Evolutionary conservation across 2,888 invertebrate genomes (phyloP).

Genomic region (Eilema caniola): DNA sequence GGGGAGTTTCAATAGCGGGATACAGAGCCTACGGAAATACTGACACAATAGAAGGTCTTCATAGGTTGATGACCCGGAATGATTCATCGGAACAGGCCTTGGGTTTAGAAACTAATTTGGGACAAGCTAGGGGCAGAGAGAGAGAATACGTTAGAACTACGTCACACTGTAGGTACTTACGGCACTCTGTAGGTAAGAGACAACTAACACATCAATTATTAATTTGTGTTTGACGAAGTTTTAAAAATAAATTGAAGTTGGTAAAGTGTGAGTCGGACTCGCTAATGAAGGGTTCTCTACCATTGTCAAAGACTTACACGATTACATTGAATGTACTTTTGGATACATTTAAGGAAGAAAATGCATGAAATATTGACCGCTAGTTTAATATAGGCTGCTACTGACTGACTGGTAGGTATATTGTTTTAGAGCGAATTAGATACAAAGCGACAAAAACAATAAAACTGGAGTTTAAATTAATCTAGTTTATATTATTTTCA

Average conservation of each 20-base stretch:
- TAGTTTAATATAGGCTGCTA: no score
- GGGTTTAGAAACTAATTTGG: conserved; percentile 22
- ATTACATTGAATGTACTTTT: no score
- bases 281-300: background rate
- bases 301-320: background rate
- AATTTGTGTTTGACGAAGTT: background rate
- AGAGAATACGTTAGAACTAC: background rate
- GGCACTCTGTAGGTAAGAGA: background rate
- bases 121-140: background rate
- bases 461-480: no score
- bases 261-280: background rate
- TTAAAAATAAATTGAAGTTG: background rate
- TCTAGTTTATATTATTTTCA: no score
- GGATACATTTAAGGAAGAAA: no score
- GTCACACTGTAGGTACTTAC: background rate
- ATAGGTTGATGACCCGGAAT: conserved; percentile 17
- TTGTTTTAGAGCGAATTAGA: background rate
- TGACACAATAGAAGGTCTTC: conserved; percentile 13
- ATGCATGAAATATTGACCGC: no score
- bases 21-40: conserved; percentile 4
- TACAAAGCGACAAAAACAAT: no score
- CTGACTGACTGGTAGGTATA: background rate
- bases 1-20: conserved; percentile 2
- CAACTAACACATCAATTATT: background rate
- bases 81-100: conserved; percentile 16